Evolutionary conservation across 2,888 invertebrate genomes (phyloP).

Genomic region (Drosophila hamatofila): DNA sequence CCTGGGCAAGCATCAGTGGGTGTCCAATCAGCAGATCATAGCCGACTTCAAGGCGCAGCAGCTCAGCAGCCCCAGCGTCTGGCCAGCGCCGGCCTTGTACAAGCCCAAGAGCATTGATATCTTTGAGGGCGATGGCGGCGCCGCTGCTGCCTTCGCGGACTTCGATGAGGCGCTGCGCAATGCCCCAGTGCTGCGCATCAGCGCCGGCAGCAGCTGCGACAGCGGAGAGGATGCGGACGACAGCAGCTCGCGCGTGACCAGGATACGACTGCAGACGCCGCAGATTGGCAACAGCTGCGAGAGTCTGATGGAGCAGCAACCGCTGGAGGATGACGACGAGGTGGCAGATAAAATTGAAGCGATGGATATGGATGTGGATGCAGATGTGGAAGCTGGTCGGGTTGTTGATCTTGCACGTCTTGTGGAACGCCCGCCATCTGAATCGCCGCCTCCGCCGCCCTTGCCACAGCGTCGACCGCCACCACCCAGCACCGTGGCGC

Average conservation of each 20-base stretch:
- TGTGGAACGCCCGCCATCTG: slow-evolving; percentile 66
- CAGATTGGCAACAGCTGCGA: slow-evolving; percentile 79
- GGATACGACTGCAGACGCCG: slow-evolving; percentile 50
- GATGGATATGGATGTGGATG: slow-evolving; percentile 20
- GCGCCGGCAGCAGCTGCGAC: slow-evolving; percentile 51
- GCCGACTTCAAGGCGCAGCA: slow-evolving; percentile 62
- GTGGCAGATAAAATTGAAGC: slow-evolving; percentile 40
- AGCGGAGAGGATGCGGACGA: slow-evolving; percentile 70
- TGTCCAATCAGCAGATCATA: slow-evolving; percentile 74
- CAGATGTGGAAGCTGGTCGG: background rate
- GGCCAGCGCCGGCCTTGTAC: slow-evolving; percentile 67
- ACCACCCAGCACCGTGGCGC: slow-evolving; percentile 25
- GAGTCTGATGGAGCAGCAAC: slow-evolving; percentile 72
- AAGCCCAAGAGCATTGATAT: slow-evolving; percentile 83
- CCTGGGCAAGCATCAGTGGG: slow-evolving; percentile 54
- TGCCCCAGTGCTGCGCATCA: slow-evolving; percentile 80
- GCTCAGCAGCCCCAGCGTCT: slow-evolving; percentile 18
- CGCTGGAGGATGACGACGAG: slow-evolving; percentile 34
- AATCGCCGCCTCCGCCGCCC: slow-evolving; percentile 78
- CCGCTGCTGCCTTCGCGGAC: slow-evolving; percentile 79
- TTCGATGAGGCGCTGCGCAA: slow-evolving; percentile 83
- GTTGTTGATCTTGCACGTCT: background rate
- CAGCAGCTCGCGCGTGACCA: slow-evolving; percentile 48
- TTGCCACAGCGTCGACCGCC: slow-evolving; percentile 69
- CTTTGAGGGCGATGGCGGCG: slow-evolving; percentile 73